Evolutionary conservation across 2,888 invertebrate genomes (phyloP).

Genomic region (Campoplex nolae): DNA sequence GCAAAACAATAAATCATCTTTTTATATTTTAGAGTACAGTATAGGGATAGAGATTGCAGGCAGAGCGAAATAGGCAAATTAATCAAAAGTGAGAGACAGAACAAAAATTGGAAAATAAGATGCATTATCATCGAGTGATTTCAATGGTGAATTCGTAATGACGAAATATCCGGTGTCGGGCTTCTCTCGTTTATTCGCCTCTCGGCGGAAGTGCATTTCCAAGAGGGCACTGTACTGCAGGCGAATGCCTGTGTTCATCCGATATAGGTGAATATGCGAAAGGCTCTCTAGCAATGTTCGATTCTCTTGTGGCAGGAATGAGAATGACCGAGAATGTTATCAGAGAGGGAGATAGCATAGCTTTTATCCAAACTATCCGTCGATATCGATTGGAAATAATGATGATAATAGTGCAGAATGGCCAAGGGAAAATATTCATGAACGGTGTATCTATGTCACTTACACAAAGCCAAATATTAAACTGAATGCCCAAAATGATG

Average conservation of each 20-base stretch:
- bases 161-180: constrained; percentile 60
- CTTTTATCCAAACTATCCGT: constrained; percentile 31
- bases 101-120: constrained; percentile 10
- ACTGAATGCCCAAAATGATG: neutral
- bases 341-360: constrained; percentile 15
- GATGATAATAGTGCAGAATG: constrained; percentile 28
- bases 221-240: constrained; percentile 13
- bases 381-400: constrained; percentile 51
- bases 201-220: constrained; percentile 52
- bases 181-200: constrained; percentile 27
- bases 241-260: constrained; percentile 34
- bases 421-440: constrained; percentile 16
- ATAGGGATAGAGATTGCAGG: neutral
- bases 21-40: neutral
- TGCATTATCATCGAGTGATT: constrained; percentile 26
- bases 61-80: constrained; percentile 11
- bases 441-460: neutral
- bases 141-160: constrained; percentile 59
- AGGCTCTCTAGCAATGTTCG: constrained; percentile 36
- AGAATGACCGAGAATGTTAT: constrained; percentile 29
- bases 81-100: constrained; percentile 4
- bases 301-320: constrained; percentile 27
- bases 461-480: neutral
- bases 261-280: constrained; percentile 43
- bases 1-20: constrained; percentile 5